Evolutionary conservation across 2,888 invertebrate species (phyloP).

Genomic region (Coelinius sp.): DNA sequence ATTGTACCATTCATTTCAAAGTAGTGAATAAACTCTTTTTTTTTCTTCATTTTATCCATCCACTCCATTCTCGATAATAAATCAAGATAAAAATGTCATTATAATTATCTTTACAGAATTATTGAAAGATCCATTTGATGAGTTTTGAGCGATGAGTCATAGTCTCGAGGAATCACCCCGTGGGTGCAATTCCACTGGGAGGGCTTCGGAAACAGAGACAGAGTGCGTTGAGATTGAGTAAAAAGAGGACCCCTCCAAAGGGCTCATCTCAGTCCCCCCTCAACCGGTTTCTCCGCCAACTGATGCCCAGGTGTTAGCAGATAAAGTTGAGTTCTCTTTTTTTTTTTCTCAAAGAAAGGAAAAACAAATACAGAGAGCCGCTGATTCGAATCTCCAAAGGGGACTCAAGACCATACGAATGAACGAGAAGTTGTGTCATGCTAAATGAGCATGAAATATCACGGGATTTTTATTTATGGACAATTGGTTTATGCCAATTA

Average conservation of each 20-base stretch:
- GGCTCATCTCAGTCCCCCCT: constrained; percentile 10
- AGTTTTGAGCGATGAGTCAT: constrained; percentile 16
- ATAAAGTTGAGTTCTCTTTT: constrained; percentile 11
- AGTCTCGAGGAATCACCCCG: not conserved
- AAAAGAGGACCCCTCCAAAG: not conserved
- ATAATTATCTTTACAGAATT: not conserved
- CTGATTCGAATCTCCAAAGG: constrained; percentile 24
- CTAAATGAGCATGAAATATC: constrained; percentile 22
- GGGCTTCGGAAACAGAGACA: not conserved
- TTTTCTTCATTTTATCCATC: not conserved
- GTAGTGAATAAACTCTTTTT: not conserved
- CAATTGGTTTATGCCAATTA: not conserved
- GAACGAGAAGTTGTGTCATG: not conserved
- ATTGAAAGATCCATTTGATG: constrained; percentile 5
- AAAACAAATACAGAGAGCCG: not conserved
- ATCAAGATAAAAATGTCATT: not conserved
- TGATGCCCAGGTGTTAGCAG: constrained; percentile 25
- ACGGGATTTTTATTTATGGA: not conserved
- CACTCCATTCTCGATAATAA: not conserved
- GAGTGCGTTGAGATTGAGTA: not conserved
- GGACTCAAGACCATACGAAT: not conserved
- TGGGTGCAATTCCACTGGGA: not conserved
- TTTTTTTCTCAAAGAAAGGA: no score
- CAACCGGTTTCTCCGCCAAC: constrained; percentile 11
- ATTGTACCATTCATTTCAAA: not conserved